Percentiles rank a stretch among this genome's conserved stretches.
These are phyloP conservation scores for Nesidiocoris tenuis DNA, from an alignment of 2,888 invertebrate species.

Conservation along the genomic window DNA sequence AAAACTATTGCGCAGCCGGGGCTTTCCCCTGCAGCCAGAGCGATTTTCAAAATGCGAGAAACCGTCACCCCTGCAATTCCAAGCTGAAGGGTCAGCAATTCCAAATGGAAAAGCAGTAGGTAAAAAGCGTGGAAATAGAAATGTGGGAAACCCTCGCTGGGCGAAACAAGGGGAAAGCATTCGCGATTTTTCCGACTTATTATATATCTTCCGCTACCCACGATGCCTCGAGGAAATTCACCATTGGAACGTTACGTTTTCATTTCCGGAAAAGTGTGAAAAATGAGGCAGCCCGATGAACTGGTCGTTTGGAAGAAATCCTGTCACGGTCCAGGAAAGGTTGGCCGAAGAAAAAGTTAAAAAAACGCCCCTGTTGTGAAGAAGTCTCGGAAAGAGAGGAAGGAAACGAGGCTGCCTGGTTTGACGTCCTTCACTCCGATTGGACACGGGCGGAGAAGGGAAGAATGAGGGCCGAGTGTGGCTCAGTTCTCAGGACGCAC, in stretches of 20 bases:
- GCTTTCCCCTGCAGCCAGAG: too few relatives aligned
- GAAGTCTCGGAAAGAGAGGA: neutral
- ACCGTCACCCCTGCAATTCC: too few relatives aligned
- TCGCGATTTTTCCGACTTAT: neutral
- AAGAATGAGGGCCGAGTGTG: constrained; percentile 6
- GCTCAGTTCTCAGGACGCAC: neutral
- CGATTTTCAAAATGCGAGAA: too few relatives aligned
- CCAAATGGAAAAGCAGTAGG: too few relatives aligned
- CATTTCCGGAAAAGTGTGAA: constrained; percentile 38
- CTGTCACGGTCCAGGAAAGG: constrained; percentile 12
- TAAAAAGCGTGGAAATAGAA: neutral
- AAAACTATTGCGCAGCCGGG: too few relatives aligned
- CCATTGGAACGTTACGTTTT: constrained; percentile 25
- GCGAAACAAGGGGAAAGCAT: neutral
- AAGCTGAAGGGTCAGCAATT: too few relatives aligned
- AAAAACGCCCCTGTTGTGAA: neutral
- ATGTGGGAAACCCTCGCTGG: neutral
- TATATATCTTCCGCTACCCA: neutral
- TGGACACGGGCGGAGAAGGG: constrained; percentile 17
- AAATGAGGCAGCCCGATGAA: constrained; percentile 16
- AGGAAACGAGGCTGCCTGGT: neutral
- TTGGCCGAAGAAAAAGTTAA: neutral
- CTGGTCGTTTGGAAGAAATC: constrained; percentile 7
- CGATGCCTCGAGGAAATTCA: constrained; percentile 1
- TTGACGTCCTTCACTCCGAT: constrained; percentile 22